Base-by-base conservation (phyloP, 2,113 vertebrate species). In the Carassius gibelio region DNA sequence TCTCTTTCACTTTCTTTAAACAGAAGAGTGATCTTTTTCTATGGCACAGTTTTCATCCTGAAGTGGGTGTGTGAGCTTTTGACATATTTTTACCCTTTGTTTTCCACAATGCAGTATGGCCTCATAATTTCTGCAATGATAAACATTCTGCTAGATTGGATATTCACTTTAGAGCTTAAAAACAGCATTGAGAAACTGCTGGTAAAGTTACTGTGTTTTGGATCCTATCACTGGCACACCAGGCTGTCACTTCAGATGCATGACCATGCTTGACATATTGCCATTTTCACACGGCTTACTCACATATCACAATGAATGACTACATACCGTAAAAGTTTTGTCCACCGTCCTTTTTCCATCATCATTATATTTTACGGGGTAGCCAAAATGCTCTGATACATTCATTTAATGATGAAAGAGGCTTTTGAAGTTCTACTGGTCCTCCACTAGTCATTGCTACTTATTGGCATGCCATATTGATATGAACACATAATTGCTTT, bases 91-190 rank as follows among this genome's bases (percentile, higher is more conserved):
- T 71, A 82, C 61, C 69, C 61, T 48, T 78, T 85, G 50, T 87
- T 84, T 86, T 84, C 45, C 75, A 86, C 45, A 86, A 62, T 23
- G 23, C 57, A 77, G 75, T 83, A 85, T 79, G 23, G 87, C 62
- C 72, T 88, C 74, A 52, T 85, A 62, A 52, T 62, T 71, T 85
- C 30, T 59, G 17, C 55, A 57, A 8, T 8, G 8, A 42, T 42
- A 57, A 19, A 17, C 5, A 57, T 57, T 19, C 55, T 2, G 55
- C 19, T 57, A 21, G 55, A 57, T 57, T 57, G 19, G 55, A 19
- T 59, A 59, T 21, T 8, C 6, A 0, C 15, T 59, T 59, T 59
- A 59, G 55, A 19, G 55, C 6, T 1, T 55, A 19, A 57, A 57
- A 7, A 5, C 83, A 71, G 81, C 78, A 61, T 61, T 34, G 17